Evolutionary conservation across 2,113 vertebrate genomes (phyloP).

Genomic region (human): DNA sequence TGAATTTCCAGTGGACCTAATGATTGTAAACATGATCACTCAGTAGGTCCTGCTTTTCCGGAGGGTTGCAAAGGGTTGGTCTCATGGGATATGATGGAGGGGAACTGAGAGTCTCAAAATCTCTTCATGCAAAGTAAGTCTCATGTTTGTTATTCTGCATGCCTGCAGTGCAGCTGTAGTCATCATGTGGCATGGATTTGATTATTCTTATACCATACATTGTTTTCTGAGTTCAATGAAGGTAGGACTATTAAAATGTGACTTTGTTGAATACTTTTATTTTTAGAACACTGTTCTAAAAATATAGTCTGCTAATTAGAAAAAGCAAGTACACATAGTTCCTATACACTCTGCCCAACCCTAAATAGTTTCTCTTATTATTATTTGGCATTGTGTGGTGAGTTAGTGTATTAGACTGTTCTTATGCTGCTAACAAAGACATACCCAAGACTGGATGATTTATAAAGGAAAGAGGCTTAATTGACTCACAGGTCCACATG

Average conservation of each 20-base stretch:
- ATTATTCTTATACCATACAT: background rate
- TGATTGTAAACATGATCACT: background rate
- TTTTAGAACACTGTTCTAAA: background rate
- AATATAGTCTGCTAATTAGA: background rate
- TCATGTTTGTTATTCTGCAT: background rate
- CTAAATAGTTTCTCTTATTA: background rate
- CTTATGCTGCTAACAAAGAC: no score
- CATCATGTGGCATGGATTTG: background rate
- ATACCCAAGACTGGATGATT: no score
- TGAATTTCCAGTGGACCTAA: conserved; percentile 3
- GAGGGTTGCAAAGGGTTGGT: background rate
- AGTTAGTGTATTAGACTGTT: background rate
- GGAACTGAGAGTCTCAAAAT: background rate
- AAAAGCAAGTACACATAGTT: background rate
- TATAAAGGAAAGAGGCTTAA: no score
- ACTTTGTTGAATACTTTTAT: background rate
- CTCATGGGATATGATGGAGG: background rate
- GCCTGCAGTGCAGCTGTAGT: background rate
- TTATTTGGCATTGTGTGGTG: background rate
- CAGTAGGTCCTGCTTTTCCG: background rate
- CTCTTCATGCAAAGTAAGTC: background rate
- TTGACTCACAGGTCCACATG: no score
- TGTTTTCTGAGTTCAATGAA: background rate
- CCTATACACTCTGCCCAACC: background rate
- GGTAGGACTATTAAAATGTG: background rate